Percentiles rank a stretch among this genome's conserved stretches.
Conservation (phyloP, 1,140 invertebrate species). For the Drosophila carrolli region DNA sequence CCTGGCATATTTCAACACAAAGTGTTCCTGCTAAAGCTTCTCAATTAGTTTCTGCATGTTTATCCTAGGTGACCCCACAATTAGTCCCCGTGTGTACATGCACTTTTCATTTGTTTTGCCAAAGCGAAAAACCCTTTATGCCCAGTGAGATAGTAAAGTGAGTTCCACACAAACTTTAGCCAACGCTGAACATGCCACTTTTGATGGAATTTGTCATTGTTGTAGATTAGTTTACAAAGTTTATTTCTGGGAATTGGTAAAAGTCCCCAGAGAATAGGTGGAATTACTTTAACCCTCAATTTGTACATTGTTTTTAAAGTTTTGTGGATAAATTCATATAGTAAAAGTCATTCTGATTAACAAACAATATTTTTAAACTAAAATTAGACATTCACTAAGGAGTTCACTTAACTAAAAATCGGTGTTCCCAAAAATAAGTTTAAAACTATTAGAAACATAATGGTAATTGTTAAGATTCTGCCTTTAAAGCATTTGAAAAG, state of each 20-base stretch:
- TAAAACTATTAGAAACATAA: too few relatives aligned
- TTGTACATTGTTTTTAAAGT: background rate
- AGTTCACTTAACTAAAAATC: too few relatives aligned
- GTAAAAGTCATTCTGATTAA: too few relatives aligned
- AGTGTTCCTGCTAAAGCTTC: slow-evolving; percentile 27
- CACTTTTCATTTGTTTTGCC: slow-evolving; percentile 36
- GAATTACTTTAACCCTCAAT: slow-evolving; percentile 1
- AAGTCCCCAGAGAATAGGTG: background rate
- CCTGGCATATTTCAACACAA: background rate
- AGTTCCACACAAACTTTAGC: slow-evolving; percentile 30
- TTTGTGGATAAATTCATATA: background rate
- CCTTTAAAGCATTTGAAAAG: background rate
- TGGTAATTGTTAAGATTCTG: background rate
- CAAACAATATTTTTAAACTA: too few relatives aligned
- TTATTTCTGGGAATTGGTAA: background rate
- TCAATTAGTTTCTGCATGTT: slow-evolving; percentile 56
- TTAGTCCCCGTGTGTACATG: slow-evolving; percentile 50
- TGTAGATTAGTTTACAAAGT: slow-evolving; percentile 7
- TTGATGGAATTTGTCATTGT: slow-evolving; percentile 36
- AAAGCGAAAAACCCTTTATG: slow-evolving; percentile 12
- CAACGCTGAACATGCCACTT: slow-evolving; percentile 58
- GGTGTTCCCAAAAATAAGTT: too few relatives aligned
- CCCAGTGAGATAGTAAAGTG: slow-evolving; percentile 3
- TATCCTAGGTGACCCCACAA: slow-evolving; percentile 50
- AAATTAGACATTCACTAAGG: too few relatives aligned